Base-by-base conservation (phyloP, 2,797 vertebrate genomes). In the Arremon aurantiirostris region DNA sequence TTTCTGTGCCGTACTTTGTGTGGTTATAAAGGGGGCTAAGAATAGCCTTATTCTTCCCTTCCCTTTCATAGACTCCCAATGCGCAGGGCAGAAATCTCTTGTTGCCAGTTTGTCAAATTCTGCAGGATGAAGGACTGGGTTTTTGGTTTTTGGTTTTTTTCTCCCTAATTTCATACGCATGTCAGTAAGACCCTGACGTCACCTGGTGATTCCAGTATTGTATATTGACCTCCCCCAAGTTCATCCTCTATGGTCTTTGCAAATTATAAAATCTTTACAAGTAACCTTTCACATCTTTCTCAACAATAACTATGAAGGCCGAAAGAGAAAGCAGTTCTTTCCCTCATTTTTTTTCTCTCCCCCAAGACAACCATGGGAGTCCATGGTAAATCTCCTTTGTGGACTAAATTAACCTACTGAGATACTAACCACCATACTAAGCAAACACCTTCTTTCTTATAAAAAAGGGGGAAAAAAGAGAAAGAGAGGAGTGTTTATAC, bases 41-140 rank as follows among this genome's bases (percentile, higher is more conserved):
- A 89, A 90, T 68, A 92, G 83, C 60, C 28, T 76, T 72, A 52
- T 76, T 82, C 91, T 87, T 89, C 68, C 42, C 30, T 87, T 86
- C 19, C n/a, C 50, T 76, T 86, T 77, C 84, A 26, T 1, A 35
- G 66, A 6, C 39, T 85, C 56, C 34, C 55, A 41, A 4, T 5
- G 68, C 72, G 42, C 83, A 55, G 42, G 61, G 61, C 75, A 55
- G 70, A 90, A 89, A 66, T 63, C 53, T 53, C 75, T 70, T 57
- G 30, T n/a, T 64, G 53, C 56, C 78, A 34, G 46, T 85, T 82
- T 57, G 69, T 82, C 89, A 64, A 14, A 64, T 71, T 61, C 42
- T 52, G 35, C 5, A 2, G 30, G 44, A 79, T 44, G 73, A 86
- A 84, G 35, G 55, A 47, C 18, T 17, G 60, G 14, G 22, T 13